These are phyloP conservation scores for Nephrocerus scutellatus DNA, from an alignment of 2,888 invertebrate genomes.

Conservation along the genomic window DNA sequence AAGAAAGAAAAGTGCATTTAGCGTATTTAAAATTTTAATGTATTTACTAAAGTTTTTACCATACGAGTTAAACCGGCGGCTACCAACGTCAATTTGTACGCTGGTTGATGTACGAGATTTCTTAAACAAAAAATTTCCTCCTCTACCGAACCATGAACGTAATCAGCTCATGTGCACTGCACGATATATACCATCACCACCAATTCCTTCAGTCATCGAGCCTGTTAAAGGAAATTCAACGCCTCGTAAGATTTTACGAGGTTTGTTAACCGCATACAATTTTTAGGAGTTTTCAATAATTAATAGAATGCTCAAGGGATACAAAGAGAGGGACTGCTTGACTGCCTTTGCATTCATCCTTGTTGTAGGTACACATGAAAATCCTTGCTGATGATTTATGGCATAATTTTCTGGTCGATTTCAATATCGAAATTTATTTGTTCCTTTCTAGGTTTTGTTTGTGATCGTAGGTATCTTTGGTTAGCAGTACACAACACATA, in stretches of 20 bases:
- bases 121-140: not conserved
- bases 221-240: constrained; percentile 22
- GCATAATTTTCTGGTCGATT: constrained; percentile 24
- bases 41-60: too few species aligned
- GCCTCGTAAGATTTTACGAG: constrained; percentile 20
- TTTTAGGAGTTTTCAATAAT: constrained; percentile 15
- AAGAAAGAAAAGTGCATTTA: too few species aligned
- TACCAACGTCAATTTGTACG: too few species aligned
- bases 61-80: too few species aligned
- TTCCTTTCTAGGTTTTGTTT: too few species aligned
- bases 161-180: not conserved
- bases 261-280: constrained; percentile 21
- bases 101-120: too few species aligned
- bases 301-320: constrained; percentile 8
- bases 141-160: constrained; percentile 8
- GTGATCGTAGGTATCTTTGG: too few species aligned
- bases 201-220: constrained; percentile 3
- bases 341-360: too few species aligned
- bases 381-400: constrained; percentile 18
- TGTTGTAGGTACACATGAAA: constrained; percentile 4
- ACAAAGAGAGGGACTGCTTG: too few species aligned
- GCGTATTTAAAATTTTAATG: too few species aligned
- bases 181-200: constrained; percentile 4
- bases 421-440: too few species aligned
- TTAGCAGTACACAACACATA: too few species aligned